Conservation (phyloP, 2,113 vertebrate species). For the Syngnathus scovelli region DNA sequence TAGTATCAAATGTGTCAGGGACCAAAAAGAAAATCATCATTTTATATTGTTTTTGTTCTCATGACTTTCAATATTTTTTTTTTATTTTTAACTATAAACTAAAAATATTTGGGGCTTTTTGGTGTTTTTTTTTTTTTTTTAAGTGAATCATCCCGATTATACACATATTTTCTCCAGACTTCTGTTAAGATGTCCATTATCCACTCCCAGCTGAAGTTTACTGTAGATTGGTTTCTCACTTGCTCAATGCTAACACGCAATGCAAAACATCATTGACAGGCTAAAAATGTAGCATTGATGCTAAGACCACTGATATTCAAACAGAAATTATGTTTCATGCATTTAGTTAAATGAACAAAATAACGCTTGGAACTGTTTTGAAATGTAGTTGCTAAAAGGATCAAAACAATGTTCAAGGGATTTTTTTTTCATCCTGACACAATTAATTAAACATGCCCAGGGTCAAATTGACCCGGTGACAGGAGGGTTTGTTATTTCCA, state of each 20-base stretch:
- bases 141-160: too few relatives aligned
- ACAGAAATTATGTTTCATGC: neutral
- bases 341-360: too few relatives aligned
- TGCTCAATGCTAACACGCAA: neutral
- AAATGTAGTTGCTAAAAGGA: too few relatives aligned
- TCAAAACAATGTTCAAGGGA: too few relatives aligned
- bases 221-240: neutral
- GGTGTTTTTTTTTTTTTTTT: too few relatives aligned
- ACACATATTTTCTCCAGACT: too few relatives aligned
- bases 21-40: neutral
- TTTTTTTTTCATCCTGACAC: too few relatives aligned
- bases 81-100: too few relatives aligned
- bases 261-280: neutral
- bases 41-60: neutral
- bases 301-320: neutral
- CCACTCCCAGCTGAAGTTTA: neutral
- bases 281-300: neutral
- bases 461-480: neutral
- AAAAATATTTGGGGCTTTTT: too few relatives aligned
- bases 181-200: too few relatives aligned
- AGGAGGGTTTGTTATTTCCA: constrained; percentile 76
- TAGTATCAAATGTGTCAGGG: neutral
- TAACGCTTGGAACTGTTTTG: too few relatives aligned
- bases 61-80: neutral
- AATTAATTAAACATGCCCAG: neutral